These are phyloP conservation scores for Incurvaria masculella DNA, from an alignment of 2,888 invertebrate species.

Conservation along the genomic window DNA sequence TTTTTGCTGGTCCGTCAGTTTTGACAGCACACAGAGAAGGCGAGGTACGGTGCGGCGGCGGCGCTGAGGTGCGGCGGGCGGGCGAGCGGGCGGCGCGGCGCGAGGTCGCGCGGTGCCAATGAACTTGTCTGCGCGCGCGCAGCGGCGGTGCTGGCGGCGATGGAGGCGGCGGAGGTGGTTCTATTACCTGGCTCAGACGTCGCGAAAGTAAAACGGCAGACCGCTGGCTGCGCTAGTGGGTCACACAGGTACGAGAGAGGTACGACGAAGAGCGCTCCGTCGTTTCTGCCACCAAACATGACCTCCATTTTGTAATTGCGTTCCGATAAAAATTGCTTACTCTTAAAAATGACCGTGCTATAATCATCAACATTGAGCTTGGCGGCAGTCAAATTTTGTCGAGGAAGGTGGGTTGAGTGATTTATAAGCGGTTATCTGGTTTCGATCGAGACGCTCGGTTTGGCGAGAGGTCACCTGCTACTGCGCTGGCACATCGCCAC, in stretches of 20 bases:
- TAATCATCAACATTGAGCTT: too few relatives aligned
- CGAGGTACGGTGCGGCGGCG: background rate
- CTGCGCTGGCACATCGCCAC: background rate
- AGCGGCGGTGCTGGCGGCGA: slow-evolving; percentile 29
- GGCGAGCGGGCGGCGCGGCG: slow-evolving; percentile 19
- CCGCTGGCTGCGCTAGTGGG: slow-evolving; percentile 31
- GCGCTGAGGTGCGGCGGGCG: background rate
- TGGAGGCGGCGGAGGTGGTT: slow-evolving; percentile 19
- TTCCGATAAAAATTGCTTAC: too few relatives aligned
- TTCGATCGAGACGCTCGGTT: background rate
- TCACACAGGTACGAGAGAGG: slow-evolving; percentile 30
- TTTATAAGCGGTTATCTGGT: background rate
- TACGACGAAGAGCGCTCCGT: too few relatives aligned
- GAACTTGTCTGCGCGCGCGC: slow-evolving; percentile 36
- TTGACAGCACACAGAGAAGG: slow-evolving; percentile 14
- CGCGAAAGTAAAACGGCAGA: background rate
- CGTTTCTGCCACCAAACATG: too few relatives aligned
- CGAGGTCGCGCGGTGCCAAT: slow-evolving; percentile 34
- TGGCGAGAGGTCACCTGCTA: background rate
- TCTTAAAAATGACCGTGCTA: too few relatives aligned
- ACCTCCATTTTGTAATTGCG: too few relatives aligned
- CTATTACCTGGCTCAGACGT: background rate
- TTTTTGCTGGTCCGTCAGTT: slow-evolving; percentile 28
- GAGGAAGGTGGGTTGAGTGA: too few relatives aligned
- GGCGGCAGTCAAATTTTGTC: too few relatives aligned